Conservation (phyloP, 1,140 invertebrate species). For the Chrysopa pallens region DNA sequence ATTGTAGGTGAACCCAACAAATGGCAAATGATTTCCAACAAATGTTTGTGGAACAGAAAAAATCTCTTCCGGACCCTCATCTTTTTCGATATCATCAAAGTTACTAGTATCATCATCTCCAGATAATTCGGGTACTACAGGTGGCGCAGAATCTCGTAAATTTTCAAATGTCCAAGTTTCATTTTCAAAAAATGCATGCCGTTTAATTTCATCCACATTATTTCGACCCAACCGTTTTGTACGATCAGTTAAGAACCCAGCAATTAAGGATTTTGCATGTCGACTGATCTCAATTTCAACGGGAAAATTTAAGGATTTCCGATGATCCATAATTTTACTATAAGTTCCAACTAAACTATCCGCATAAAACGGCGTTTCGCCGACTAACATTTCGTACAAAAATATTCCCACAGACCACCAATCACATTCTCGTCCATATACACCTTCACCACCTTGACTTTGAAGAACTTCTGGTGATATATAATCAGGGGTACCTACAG, state of each 20-base stretch:
- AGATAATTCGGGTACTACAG: slow-evolving; percentile 86
- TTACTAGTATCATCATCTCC: slow-evolving; percentile 97
- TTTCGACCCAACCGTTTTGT: slow-evolving; percentile 79
- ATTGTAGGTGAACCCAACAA: slow-evolving; percentile 93
- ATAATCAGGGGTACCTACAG: slow-evolving; percentile 98
- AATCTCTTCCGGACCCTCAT: slow-evolving; percentile 71
- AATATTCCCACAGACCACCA: slow-evolving; percentile 99
- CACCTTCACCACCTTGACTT: slow-evolving; percentile 91
- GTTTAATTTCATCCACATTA: slow-evolving; percentile 90
- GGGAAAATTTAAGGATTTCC: slow-evolving; percentile 89
- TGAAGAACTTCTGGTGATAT: slow-evolving; percentile 97
- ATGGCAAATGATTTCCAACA: slow-evolving; percentile 95
- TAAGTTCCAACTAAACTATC: slow-evolving; percentile 97
- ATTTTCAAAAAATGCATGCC: slow-evolving; percentile 89
- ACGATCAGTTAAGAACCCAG: slow-evolving; percentile 84
- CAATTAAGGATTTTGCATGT: slow-evolving; percentile 83
- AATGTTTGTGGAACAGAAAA: slow-evolving; percentile 95
- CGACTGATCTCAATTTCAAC: slow-evolving; percentile 83
- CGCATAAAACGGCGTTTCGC: slow-evolving; percentile 98
- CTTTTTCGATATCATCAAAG: slow-evolving; percentile 95
- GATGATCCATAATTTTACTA: slow-evolving; percentile 98
- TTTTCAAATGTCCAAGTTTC: slow-evolving; percentile 97
- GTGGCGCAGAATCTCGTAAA: slow-evolving; percentile 82
- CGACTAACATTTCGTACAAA: slow-evolving; percentile 95
- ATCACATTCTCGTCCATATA: slow-evolving; percentile 92